Evolutionary conservation across 2,113 vertebrate genomes (phyloP), one percentile per base, ranked within the genome.

Genomic region (Piaya cayana): DNA sequence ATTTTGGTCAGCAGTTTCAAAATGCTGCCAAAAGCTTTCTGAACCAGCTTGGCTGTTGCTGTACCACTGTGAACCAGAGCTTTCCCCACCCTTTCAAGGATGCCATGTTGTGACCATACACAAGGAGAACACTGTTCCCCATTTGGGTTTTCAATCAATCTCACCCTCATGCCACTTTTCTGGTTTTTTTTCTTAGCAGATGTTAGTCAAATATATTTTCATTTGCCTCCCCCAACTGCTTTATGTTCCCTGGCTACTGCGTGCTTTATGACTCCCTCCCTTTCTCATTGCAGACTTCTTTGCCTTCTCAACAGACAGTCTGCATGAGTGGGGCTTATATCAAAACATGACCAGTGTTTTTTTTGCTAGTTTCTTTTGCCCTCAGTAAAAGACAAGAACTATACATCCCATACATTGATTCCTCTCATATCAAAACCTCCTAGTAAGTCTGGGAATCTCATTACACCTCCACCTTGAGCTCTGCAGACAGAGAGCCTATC

Each of bases 121-220:
- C 18, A 47, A 55, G 37, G 29, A 84, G 22, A 90, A 81, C 0
- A 0, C 23, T 50, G 8, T 47, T 43, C 34, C 45, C 72, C 49
- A 25, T 39, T 64, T 82, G 49, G 11, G 27, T 70, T 93, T 92
- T 92, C 78, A 71, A 67, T 50, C 76, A 39, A 25, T 79, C 88
- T 92, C 83, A 84, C 80, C 50, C 56, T 86, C 12, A 2, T 55
- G 42, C 22, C 52, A 63, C 37, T 89, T 88, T 7, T 9, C 78
- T 6, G 11, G 22, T 10, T 63, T 64, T 91, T 67, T 72, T 71
- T 82, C 59, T 74, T 80, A 63, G 8, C 55, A 91, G 72, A 59
- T 56, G 90, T 82, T 71, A 56, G 49, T 79, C 43, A 81, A 74
- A 77, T 86, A 56, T 64, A 78, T 85, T 90, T 64, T 53, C 58